phyloP scores from a whole-genome alignment of 2,113 vertebrate genomes.

The Lepus americanus region DNA sequence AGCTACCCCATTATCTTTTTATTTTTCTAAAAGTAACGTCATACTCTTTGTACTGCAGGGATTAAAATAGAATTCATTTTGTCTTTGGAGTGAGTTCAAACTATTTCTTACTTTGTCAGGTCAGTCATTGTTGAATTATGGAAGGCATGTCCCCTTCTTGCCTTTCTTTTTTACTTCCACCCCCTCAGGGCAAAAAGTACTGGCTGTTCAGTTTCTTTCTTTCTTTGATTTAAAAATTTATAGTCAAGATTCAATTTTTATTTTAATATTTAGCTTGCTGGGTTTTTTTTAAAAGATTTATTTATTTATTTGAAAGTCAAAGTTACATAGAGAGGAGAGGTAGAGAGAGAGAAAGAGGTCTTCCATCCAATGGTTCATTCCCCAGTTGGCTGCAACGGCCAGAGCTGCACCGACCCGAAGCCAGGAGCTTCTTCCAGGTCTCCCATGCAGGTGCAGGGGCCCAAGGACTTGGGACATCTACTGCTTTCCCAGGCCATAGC shows the following conservation, averaged over 20 bases:
- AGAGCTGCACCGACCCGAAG: no score
- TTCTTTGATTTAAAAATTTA: conserved; percentile 26
- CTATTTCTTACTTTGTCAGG: conserved; percentile 62
- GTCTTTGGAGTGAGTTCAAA: conserved; percentile 71
- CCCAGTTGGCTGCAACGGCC: no score
- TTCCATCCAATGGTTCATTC: no score
- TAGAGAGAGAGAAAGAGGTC: no score
- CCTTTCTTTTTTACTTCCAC: conserved; percentile 66
- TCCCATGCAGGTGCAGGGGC: no score
- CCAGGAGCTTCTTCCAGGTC: no score
- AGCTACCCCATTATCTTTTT: not conserved
- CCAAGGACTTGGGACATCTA: no score
- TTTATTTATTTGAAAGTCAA: no score
- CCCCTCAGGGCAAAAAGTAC: conserved; percentile 59
- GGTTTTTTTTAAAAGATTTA: no score
- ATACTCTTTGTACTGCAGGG: conserved; percentile 36
- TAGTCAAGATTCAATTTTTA: conserved; percentile 40
- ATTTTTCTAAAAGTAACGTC: conserved; percentile 17
- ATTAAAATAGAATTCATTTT: conserved; percentile 72
- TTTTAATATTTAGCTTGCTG: not conserved
- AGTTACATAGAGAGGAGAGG: no score
- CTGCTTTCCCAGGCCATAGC: no score
- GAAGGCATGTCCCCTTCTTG: conserved; percentile 65
- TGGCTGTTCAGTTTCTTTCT: conserved; percentile 59
- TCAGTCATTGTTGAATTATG: conserved; percentile 75